phyloP scores from a whole-genome alignment of 2,888 invertebrate genomes.

The Oscheius myriophilus region DNA sequence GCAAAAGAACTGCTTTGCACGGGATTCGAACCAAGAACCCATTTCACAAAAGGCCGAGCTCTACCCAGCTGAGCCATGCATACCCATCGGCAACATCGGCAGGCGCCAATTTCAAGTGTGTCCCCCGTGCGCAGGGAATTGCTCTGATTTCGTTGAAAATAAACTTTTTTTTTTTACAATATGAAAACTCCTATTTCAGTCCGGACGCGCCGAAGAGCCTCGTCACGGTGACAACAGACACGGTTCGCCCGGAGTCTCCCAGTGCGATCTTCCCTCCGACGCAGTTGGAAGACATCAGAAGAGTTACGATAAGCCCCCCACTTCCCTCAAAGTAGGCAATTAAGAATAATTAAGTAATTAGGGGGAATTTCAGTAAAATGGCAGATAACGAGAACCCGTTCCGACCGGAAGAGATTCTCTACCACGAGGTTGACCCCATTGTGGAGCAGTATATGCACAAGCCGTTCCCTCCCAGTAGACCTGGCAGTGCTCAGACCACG shows the following conservation, averaged over 20 bases:
- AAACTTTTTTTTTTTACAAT: too few species aligned
- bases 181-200: slow-evolving; percentile 46
- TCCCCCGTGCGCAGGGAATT: too few species aligned
- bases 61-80: too few species aligned
- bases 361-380: slow-evolving; percentile 58
- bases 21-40: too few species aligned
- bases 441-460: slow-evolving; percentile 68
- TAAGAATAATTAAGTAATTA: not conserved
- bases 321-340: slow-evolving; percentile 48
- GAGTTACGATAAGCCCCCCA: slow-evolving; percentile 45
- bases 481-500: slow-evolving; percentile 44
- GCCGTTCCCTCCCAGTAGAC: slow-evolving; percentile 59
- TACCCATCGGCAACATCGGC: too few species aligned
- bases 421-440: slow-evolving; percentile 68
- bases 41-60: too few species aligned
- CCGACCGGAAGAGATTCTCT: slow-evolving; percentile 66
- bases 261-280: slow-evolving; percentile 57
- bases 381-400: slow-evolving; percentile 70
- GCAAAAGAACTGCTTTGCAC: too few species aligned
- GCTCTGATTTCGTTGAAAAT: too few species aligned
- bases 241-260: slow-evolving; percentile 44
- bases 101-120: too few species aligned
- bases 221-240: slow-evolving; percentile 52
- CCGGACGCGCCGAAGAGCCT: slow-evolving; percentile 55
- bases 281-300: slow-evolving; percentile 47